A percentile compares a stretch with the other conserved stretches of the same genome.
Conservation (phyloP, 2,888 invertebrate genomes). For the Nezara viridula region DNA sequence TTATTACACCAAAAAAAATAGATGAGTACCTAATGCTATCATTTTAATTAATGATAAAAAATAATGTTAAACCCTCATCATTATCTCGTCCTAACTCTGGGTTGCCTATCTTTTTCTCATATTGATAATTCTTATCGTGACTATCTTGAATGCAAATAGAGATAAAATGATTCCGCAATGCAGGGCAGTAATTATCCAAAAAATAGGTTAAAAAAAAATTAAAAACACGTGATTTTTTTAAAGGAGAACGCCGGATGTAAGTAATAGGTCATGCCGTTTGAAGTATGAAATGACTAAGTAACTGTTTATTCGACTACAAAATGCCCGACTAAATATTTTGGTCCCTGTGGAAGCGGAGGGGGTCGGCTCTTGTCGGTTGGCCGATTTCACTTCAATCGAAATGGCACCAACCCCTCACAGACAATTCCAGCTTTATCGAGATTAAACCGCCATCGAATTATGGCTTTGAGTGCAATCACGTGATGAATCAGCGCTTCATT, state of each 20-base stretch:
- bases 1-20: too few relatives aligned
- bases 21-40: too few relatives aligned
- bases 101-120: too few relatives aligned
- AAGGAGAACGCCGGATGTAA: background rate
- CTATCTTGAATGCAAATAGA: too few relatives aligned
- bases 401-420: conserved; percentile 17
- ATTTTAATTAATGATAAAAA: too few relatives aligned
- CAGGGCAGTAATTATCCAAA: too few relatives aligned
- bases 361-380: background rate
- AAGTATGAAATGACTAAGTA: background rate
- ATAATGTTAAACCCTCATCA: too few relatives aligned
- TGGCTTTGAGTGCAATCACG: conserved; percentile 45
- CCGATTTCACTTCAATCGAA: background rate
- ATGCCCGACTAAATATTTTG: conserved; percentile 13
- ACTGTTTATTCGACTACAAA: background rate
- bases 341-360: background rate
- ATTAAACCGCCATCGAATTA: conserved; percentile 46
- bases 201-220: too few relatives aligned
- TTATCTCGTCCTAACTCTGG: too few relatives aligned
- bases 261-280: background rate
- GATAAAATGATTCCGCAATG: too few relatives aligned
- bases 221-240: too few relatives aligned
- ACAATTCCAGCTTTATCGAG: conserved; percentile 47
- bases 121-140: too few relatives aligned
- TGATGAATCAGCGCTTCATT: conserved; percentile 33